These are phyloP conservation scores for Salticus scenicus DNA, from an alignment of 2,888 invertebrate genomes.

Conservation along the genomic window DNA sequence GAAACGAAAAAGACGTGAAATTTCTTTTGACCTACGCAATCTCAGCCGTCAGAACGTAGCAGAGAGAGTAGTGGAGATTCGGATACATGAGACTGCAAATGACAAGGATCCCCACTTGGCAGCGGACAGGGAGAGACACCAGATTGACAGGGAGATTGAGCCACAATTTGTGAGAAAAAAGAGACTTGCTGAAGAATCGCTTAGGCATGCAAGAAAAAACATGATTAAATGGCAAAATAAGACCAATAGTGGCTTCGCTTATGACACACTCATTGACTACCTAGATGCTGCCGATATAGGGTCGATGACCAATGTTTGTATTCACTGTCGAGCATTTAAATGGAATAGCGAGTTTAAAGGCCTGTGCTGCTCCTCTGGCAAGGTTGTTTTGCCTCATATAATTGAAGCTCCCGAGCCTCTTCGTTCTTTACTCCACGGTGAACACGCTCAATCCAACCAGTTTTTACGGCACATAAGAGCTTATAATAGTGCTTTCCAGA, in stretches of 20 bases:
- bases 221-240: too few species aligned
- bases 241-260: neutral
- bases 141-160: too few species aligned
- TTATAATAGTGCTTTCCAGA: neutral
- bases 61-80: too few species aligned
- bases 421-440: neutral
- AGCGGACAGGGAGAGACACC: too few species aligned
- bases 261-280: neutral
- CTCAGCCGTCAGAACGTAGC: too few species aligned
- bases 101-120: too few species aligned
- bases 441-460: neutral
- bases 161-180: too few species aligned
- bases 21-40: too few species aligned
- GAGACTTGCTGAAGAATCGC: too few species aligned
- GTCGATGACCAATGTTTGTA: neutral
- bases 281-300: neutral
- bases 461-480: neutral
- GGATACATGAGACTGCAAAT: too few species aligned
- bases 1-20: too few species aligned
- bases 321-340: neutral
- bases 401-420: neutral
- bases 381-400: neutral
- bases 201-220: too few species aligned
- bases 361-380: neutral
- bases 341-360: neutral